Conservation (phyloP, 2,797 vertebrate genomes). For the Lateolabrax maculatus region DNA sequence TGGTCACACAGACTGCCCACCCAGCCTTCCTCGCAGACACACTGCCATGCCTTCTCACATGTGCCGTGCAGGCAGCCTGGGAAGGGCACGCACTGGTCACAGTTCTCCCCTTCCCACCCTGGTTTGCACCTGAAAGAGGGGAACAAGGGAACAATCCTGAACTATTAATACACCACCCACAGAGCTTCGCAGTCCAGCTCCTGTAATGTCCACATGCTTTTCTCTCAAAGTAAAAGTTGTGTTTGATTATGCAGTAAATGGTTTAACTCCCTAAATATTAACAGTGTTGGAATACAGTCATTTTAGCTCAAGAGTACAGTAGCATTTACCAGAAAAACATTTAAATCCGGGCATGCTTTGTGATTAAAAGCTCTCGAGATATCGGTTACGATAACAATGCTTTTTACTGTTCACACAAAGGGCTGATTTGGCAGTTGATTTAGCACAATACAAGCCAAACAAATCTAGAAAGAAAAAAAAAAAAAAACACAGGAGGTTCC, state of each 20-base stretch:
- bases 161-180: conserved; percentile 59
- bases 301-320: neutral
- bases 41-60: conserved; percentile 93
- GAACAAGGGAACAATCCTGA: neutral
- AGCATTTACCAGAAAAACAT: conserved; percentile 9
- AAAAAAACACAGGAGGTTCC: conserved; percentile 16
- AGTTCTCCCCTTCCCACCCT: conserved; percentile 93
- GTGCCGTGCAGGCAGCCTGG: conserved; percentile 91
- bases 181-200: conserved; percentile 2
- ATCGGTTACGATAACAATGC: conserved; percentile 29
- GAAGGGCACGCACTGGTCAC: conserved; percentile 89
- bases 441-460: conserved; percentile 28
- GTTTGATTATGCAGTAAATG: neutral
- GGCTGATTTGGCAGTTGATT: conserved; percentile 40
- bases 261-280: conserved; percentile 11
- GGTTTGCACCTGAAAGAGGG: conserved; percentile 88
- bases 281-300: neutral
- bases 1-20: conserved; percentile 92
- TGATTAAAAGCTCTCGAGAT: conserved; percentile 22
- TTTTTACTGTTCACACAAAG: conserved; percentile 46
- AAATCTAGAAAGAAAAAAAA: conserved; percentile 7
- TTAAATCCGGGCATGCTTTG: conserved; percentile 12
- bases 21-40: conserved; percentile 93
- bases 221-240: neutral
- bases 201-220: neutral